A percentile compares a stretch with the other conserved stretches of the same genome.
These are phyloP conservation scores for Dione vanillae DNA, from an alignment of 2,888 invertebrate genomes.

Conservation along the genomic window DNA sequence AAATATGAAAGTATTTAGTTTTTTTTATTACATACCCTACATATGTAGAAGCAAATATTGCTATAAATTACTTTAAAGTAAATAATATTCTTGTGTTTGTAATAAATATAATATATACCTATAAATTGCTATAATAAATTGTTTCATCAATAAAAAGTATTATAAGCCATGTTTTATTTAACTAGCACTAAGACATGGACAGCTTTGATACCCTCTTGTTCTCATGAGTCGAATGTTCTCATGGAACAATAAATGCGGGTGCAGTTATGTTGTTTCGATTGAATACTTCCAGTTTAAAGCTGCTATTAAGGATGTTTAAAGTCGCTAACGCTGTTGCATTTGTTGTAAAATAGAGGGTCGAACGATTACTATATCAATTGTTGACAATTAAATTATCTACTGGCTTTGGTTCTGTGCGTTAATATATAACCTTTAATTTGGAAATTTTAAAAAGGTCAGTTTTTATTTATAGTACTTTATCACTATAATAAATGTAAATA, in stretches of 20 bases:
- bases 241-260: constrained; percentile 75
- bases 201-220: constrained; percentile 63
- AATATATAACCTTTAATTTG: neutral
- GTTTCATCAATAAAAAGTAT: neutral
- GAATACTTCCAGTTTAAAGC: constrained; percentile 57
- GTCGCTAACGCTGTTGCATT: constrained; percentile 41
- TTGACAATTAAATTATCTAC: neutral
- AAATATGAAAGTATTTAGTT: constrained; percentile 43
- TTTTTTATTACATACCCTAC: neutral
- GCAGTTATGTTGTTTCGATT: constrained; percentile 63
- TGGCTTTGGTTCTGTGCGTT: neutral
- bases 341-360: constrained; percentile 45
- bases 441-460: too few species aligned
- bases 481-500: too few species aligned
- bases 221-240: constrained; percentile 72
- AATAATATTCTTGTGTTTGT: neutral
- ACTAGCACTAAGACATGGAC: constrained; percentile 57
- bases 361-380: constrained; percentile 14
- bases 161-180: constrained; percentile 29
- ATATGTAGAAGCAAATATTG: neutral
- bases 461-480: too few species aligned
- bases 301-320: constrained; percentile 56
- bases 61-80: neutral
- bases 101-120: neutral
- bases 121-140: neutral